Percentiles rank a stretch among this genome's conserved stretches.
Evolutionary conservation across 2,113 vertebrate genomes (phyloP).

Genomic region (Oxygymnocypris stewartii): DNA sequence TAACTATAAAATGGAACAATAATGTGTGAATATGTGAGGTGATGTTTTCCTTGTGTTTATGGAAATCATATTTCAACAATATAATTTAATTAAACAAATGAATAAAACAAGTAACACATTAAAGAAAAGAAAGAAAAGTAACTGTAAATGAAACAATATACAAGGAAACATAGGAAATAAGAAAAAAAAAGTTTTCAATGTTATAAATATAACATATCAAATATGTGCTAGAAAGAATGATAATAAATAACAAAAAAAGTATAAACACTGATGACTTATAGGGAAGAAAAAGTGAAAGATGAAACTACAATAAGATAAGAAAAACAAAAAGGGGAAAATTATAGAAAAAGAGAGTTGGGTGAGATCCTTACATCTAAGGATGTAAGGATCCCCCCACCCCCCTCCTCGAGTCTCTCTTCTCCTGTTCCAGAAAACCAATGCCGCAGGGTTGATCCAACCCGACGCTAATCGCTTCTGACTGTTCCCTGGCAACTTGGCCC

Average conservation of each 20-base stretch:
- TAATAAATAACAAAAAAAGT: neutral
- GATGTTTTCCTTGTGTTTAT: neutral
- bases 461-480: slow-evolving; percentile 98
- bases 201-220: neutral
- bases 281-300: neutral
- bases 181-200: neutral
- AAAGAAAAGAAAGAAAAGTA: neutral
- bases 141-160: neutral
- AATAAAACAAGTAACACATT: neutral
- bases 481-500: slow-evolving; percentile 90
- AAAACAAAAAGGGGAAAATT: neutral
- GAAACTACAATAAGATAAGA: neutral
- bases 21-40: neutral
- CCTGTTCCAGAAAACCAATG: slow-evolving; percentile 81
- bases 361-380: slow-evolving; percentile 59
- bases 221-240: neutral
- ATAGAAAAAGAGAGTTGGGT: slow-evolving; percentile 23
- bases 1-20: neutral
- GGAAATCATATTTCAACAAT: neutral
- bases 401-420: slow-evolving; percentile 65
- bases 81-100: neutral
- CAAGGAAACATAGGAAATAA: neutral
- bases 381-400: too few relatives aligned
- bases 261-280: neutral
- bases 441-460: slow-evolving; percentile 91